phyloP scores from a whole-genome alignment of 2,888 invertebrate species.

The Spisula subtruncata region DNA sequence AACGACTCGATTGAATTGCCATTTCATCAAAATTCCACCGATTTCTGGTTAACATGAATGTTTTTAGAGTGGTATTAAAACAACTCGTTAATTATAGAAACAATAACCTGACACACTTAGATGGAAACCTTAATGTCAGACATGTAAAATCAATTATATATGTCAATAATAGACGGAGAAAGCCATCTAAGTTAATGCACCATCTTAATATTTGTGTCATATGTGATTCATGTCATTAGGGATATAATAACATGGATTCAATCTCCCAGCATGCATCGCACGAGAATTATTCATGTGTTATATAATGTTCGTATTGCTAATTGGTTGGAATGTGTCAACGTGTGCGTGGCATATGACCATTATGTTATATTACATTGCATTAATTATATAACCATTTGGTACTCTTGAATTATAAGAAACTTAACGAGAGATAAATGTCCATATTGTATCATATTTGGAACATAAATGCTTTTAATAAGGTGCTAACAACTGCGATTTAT shows the following conservation, averaged over 20 bases:
- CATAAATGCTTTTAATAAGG: background rate
- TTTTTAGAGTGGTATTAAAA: too few species aligned
- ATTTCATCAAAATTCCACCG: too few species aligned
- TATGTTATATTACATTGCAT: background rate
- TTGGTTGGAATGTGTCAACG: background rate
- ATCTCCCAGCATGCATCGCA: background rate
- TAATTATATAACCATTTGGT: background rate
- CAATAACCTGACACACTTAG: background rate
- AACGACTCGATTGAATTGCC: too few species aligned
- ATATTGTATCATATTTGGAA: background rate
- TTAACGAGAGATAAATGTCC: background rate
- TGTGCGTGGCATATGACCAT: background rate
- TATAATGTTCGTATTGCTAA: background rate
- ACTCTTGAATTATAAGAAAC: background rate
- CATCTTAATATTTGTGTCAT: too few species aligned
- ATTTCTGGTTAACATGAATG: too few species aligned
- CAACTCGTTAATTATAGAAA: background rate
- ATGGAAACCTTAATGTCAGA: background rate
- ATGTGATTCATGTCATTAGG: background rate
- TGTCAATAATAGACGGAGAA: background rate
- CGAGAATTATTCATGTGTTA: background rate
- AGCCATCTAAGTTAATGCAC: background rate
- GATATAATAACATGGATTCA: background rate
- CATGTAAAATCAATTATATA: conserved; percentile 9
- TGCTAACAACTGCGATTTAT: background rate